A percentile compares a stretch with the other conserved stretches of the same genome.
phyloP scores from a whole-genome alignment of 2,888 invertebrate species.

The Malacosoma neustria region DNA sequence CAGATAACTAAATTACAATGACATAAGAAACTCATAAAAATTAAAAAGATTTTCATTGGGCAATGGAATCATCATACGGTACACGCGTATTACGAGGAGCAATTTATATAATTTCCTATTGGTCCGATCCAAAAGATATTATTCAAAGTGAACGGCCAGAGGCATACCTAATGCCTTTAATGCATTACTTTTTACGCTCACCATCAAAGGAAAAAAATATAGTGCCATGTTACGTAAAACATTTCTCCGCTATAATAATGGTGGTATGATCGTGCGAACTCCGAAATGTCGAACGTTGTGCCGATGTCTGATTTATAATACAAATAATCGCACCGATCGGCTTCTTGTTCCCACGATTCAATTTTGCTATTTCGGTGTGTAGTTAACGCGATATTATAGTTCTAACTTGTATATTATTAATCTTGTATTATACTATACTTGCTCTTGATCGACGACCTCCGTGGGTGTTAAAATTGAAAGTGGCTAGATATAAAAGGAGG shows the following conservation, averaged over 20 bases:
- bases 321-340: conserved; percentile 21
- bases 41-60: no score
- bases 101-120: conserved; percentile 60
- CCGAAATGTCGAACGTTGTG: conserved; percentile 27
- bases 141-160: conserved; percentile 45
- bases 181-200: conserved; percentile 44
- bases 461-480: no score
- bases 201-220: conserved; percentile 26
- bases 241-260: conserved; percentile 15
- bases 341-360: conserved; percentile 15
- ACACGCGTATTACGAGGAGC: conserved; percentile 43
- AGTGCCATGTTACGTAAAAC: conserved; percentile 27
- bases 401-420: no score
- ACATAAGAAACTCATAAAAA: no score
- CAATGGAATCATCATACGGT: no score
- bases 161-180: conserved; percentile 44
- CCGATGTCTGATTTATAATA: conserved; percentile 26
- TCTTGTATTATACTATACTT: no score
- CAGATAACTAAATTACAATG: no score
- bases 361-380: background rate
- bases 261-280: conserved; percentile 24
- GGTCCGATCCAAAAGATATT: conserved; percentile 44
- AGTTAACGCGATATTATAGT: conserved; percentile 1
- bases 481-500: no score
- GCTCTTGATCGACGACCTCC: no score